Conservation (phyloP, 1,140 invertebrate species). For the Megalonaias nervosa region DNA sequence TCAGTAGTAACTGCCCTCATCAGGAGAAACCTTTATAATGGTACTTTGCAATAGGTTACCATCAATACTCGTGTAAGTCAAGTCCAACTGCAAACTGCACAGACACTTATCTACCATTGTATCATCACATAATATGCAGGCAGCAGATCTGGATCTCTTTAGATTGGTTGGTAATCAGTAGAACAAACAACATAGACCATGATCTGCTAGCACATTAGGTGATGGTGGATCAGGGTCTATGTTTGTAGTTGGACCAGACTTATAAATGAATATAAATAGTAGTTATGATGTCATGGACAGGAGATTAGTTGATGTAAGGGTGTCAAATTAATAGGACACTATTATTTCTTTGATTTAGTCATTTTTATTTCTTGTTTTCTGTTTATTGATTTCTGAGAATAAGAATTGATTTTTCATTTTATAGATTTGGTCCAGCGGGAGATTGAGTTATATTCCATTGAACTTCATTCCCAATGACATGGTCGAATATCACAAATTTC, state of each 20-base stretch:
- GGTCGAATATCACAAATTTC: no score
- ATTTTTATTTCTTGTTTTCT: conserved; percentile 18
- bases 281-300: not conserved
- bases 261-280: not conserved
- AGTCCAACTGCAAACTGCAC: no score
- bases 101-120: no score
- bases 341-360: not conserved
- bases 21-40: no score
- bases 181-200: no score
- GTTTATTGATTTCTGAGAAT: not conserved
- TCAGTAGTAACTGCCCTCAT: no score
- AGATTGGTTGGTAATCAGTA: not conserved
- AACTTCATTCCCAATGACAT: conserved; percentile 36
- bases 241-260: not conserved
- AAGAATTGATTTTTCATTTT: conserved; percentile 1
- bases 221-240: no score
- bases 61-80: no score
- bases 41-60: no score
- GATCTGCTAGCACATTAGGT: no score
- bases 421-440: conserved; percentile 62
- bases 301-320: not conserved
- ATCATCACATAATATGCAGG: no score
- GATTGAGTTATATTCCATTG: conserved; percentile 58
- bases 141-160: no score
- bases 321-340: not conserved